Evolutionary conservation across 2,113 vertebrate genomes (phyloP).

Genomic region (Stomatorhinus ivindoensis): DNA sequence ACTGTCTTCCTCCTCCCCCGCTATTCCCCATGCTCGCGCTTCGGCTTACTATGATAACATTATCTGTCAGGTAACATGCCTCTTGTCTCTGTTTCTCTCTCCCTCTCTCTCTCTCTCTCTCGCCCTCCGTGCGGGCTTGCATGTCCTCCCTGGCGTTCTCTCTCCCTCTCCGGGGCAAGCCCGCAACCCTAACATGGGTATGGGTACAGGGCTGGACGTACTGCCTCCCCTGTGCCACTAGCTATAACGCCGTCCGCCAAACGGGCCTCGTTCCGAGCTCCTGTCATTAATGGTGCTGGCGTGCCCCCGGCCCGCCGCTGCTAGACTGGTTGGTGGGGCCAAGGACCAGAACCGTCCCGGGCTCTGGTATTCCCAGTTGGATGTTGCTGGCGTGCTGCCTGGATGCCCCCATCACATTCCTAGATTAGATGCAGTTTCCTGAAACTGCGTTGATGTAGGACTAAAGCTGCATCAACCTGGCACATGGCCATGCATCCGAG

Average conservation of each 20-base stretch:
- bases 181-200: neutral
- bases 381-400: neutral
- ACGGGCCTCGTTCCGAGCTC: neutral
- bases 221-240: neutral
- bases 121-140: constrained; percentile 19
- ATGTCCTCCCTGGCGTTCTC: neutral
- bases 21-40: constrained; percentile 59
- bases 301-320: neutral
- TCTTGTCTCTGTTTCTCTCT: constrained; percentile 8
- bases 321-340: neutral
- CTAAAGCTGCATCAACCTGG: neutral
- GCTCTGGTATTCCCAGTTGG: neutral
- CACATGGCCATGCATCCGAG: neutral
- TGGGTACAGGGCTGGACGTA: neutral
- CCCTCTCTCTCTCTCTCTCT: neutral
- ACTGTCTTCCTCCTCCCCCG: constrained; percentile 54
- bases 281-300: neutral
- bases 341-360: neutral
- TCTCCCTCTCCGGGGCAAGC: constrained; percentile 18
- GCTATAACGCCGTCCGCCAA: neutral
- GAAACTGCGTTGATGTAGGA: neutral
- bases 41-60: constrained; percentile 74
- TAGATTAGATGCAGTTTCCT: neutral
- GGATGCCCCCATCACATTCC: neutral
- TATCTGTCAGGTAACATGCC: constrained; percentile 67